Conservation (phyloP, 2,888 invertebrate species). For the Yponomeuta malinellus region DNA sequence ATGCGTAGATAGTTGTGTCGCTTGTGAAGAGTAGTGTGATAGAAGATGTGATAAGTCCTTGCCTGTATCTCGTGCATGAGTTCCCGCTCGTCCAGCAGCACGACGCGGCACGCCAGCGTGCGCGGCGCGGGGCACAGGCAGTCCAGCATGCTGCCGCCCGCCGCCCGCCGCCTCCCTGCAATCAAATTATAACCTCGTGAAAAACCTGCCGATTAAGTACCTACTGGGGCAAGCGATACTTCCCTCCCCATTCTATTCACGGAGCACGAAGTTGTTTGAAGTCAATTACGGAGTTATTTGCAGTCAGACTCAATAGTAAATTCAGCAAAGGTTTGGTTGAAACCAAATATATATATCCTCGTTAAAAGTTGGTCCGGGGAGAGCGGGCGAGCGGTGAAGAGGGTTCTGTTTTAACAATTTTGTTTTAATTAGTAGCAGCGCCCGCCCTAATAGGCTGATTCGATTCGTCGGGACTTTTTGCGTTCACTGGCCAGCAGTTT, state of each 20-base stretch:
- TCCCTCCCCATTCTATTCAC: conserved; percentile 42
- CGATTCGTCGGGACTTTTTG: conserved; percentile 49
- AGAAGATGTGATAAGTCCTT: conserved; percentile 28
- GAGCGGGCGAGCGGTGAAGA: conserved; percentile 41
- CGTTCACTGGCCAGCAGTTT: conserved; percentile 20
- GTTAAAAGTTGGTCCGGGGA: conserved; percentile 71
- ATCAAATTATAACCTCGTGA: conserved; percentile 6
- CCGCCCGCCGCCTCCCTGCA: conserved; percentile 17
- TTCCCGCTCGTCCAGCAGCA: conserved; percentile 92
- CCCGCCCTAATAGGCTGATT: conserved; percentile 57
- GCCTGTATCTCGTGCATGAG: conserved; percentile 93
- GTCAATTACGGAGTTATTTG: conserved; percentile 74
- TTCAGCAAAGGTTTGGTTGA: conserved; percentile 73
- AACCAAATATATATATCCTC: conserved; percentile 73
- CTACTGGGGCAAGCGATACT: conserved; percentile 29
- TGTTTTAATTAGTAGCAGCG: conserved; percentile 72
- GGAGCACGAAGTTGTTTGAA: conserved; percentile 66
- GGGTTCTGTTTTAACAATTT: conserved; percentile 69
- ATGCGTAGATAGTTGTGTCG: no score
- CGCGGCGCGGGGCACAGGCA: conserved; percentile 77
- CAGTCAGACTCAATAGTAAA: conserved; percentile 70
- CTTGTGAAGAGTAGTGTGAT: background rate
- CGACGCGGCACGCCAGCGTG: conserved; percentile 86
- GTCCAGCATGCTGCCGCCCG: conserved; percentile 62
- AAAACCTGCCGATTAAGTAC: background rate